These are phyloP conservation scores for Notothenia coriiceps DNA, from an alignment of 2,113 vertebrate genomes.

Conservation along the genomic window DNA sequence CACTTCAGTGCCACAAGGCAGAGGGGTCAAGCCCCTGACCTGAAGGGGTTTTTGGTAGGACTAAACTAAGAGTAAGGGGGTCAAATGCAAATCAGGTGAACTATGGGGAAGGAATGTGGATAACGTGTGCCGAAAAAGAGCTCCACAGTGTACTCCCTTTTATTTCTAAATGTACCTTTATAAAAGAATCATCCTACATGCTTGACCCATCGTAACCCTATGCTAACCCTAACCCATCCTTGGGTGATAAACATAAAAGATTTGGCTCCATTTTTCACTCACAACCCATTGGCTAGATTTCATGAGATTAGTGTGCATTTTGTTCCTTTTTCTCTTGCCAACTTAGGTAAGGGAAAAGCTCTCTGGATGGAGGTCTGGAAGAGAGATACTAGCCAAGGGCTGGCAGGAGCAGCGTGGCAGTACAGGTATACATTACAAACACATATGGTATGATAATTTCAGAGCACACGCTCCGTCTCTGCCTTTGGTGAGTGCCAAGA, in stretches of 20 bases:
- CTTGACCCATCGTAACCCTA: too few species aligned
- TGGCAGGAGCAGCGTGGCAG: conserved; percentile 26
- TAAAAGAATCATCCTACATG: too few species aligned
- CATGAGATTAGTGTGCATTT: neutral
- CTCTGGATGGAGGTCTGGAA: conserved; percentile 18
- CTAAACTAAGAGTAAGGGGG: conserved; percentile 33
- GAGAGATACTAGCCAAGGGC: conserved; percentile 37
- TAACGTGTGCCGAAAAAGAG: conserved; percentile 37
- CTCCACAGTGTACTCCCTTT: neutral
- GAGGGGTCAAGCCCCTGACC: conserved; percentile 63
- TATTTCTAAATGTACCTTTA: too few species aligned
- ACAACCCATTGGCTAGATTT: neutral
- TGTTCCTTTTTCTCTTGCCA: neutral
- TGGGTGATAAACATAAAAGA: conserved; percentile 23
- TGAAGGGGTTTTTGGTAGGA: conserved; percentile 39
- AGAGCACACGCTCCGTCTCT: conserved; percentile 25
- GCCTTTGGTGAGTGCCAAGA: conserved; percentile 10
- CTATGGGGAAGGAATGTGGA: conserved; percentile 51
- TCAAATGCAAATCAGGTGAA: conserved; percentile 63
- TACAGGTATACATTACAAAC: conserved; percentile 54
- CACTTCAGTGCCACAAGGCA: conserved; percentile 53
- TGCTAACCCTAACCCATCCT: too few species aligned
- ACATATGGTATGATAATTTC: conserved; percentile 58
- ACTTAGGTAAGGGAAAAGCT: neutral
- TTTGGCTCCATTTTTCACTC: conserved; percentile 11